These are phyloP conservation scores for Periparus ater DNA, from an alignment of 2,797 vertebrate species.

Conservation along the genomic window DNA sequence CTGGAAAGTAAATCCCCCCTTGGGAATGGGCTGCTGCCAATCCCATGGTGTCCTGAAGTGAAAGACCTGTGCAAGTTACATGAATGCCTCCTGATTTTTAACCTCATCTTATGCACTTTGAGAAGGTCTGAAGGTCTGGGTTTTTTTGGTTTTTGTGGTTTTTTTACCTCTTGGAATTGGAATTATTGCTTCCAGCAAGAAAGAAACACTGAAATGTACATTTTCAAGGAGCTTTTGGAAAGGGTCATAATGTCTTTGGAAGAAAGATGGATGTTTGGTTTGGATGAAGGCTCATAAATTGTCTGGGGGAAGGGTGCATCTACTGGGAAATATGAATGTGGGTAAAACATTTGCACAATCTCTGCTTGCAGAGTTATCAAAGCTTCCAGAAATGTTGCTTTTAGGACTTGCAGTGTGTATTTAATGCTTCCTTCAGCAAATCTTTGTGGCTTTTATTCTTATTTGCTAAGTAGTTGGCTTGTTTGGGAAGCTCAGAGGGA, in stretches of 20 bases:
- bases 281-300: not conserved
- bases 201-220: not conserved
- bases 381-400: slow-evolving; percentile 13
- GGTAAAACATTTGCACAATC: not conserved
- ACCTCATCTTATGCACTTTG: not conserved
- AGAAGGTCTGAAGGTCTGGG: not conserved
- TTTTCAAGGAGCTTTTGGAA: not conserved
- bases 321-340: not conserved
- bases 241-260: not conserved
- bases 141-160: too few species aligned
- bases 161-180: not conserved
- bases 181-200: not conserved
- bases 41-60: not conserved
- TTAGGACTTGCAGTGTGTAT: not conserved
- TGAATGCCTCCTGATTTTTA: not conserved
- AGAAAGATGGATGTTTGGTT: not conserved
- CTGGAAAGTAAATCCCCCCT: not conserved
- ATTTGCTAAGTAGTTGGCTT: not conserved
- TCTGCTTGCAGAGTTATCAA: slow-evolving; percentile 5
- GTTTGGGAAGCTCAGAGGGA: not conserved
- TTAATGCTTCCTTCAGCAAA: slow-evolving; percentile 4
- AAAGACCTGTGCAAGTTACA: not conserved
- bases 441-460: not conserved
- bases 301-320: not conserved
- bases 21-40: not conserved